phyloP scores from a whole-genome alignment of 1,140 invertebrate genomes.

The Dryas iulia region DNA sequence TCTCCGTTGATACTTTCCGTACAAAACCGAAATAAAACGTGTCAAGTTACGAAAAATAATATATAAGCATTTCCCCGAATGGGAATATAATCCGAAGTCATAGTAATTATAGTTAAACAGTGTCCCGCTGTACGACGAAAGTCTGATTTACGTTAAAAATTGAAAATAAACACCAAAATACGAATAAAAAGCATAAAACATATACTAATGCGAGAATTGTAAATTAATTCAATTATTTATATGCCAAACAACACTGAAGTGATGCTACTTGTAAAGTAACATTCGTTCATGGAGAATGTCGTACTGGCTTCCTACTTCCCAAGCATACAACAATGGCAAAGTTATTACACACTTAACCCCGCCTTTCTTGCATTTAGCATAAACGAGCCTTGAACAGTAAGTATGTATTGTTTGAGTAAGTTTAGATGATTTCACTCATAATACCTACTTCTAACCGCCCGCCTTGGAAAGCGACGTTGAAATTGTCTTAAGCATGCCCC shows the following conservation, averaged over 20 bases:
- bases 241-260: not conserved
- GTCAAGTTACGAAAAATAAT: no score
- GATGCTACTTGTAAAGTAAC: not conserved
- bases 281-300: not conserved
- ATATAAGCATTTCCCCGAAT: no score
- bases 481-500: not conserved
- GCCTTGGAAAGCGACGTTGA: not conserved
- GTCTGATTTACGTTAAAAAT: no score
- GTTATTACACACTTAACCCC: constrained; percentile 8
- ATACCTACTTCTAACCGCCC: not conserved
- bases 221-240: not conserved
- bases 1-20: no score
- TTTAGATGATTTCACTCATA: constrained; percentile 2
- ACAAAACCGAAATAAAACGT: no score
- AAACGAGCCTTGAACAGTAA: constrained; percentile 4
- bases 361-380: constrained; percentile 4
- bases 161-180: no score
- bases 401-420: constrained; percentile 4
- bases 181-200: no score
- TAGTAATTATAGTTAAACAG: no score
- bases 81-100: no score
- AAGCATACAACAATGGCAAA: not conserved
- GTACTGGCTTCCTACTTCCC: not conserved
- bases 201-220: no score
- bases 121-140: no score